phyloP scores from a whole-genome alignment of 2,888 invertebrate genomes.

The Philopedon plagiatum region DNA sequence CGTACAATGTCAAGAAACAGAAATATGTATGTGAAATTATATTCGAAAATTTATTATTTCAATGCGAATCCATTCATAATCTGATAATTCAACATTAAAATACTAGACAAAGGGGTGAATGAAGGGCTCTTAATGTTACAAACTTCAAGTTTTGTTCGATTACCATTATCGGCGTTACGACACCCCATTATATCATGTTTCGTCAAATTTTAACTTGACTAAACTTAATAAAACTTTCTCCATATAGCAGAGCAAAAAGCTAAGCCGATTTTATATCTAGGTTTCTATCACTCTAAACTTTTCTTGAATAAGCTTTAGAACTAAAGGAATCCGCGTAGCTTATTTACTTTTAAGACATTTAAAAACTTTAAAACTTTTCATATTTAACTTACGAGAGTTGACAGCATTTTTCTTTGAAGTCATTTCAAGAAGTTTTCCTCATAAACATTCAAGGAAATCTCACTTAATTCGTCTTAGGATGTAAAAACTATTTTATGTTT shows the following conservation, averaged over 20 bases:
- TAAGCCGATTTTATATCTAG: conserved; percentile 17
- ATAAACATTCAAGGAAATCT: conserved; percentile 13
- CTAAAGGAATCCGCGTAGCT: conserved; percentile 29
- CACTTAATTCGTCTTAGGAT: background rate
- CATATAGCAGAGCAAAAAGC: conserved; percentile 12
- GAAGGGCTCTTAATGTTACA: too few species aligned
- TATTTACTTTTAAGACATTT: conserved; percentile 36
- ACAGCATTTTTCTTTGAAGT: conserved; percentile 34
- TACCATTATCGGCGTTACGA: too few species aligned
- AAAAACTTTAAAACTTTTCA: conserved; percentile 41
- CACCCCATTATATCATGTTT: too few species aligned
- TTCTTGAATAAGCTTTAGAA: conserved; percentile 33
- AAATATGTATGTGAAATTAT: too few species aligned
- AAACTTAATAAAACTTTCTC: conserved; percentile 22
- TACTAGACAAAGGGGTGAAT: too few species aligned
- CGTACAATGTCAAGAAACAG: too few species aligned
- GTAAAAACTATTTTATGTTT: background rate
- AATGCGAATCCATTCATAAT: too few species aligned
- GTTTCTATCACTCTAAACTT: conserved; percentile 34
- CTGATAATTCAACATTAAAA: too few species aligned
- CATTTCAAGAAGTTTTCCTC: conserved; percentile 15
- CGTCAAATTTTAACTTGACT: background rate
- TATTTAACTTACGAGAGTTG: conserved; percentile 44
- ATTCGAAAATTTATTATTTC: too few species aligned
- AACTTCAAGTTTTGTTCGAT: too few species aligned